Evolutionary conservation across 2,888 invertebrate genomes (phyloP).

Genomic region (Celastrina argiolus): DNA sequence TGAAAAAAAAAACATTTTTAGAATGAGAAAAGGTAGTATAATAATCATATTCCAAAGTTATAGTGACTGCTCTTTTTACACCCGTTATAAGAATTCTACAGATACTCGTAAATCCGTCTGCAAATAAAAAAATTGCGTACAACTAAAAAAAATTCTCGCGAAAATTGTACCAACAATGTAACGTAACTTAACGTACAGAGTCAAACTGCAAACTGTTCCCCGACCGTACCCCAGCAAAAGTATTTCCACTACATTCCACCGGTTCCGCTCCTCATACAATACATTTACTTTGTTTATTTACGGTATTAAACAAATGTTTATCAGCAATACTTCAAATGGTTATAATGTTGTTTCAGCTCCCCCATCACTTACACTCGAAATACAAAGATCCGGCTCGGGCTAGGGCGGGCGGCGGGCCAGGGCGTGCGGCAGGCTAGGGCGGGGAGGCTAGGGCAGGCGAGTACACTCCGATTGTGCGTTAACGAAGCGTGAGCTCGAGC

Average conservation of each 20-base stretch:
- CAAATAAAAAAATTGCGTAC: no score
- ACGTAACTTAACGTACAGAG: no score
- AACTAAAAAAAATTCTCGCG: no score
- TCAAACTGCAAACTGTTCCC: no score
- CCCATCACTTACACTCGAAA: slow-evolving; percentile 13
- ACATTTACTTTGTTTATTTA: background rate
- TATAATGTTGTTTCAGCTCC: slow-evolving; percentile 2
- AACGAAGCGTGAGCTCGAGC: slow-evolving; percentile 44
- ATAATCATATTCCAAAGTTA: no score
- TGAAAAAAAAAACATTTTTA: no score
- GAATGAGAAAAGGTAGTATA: no score
- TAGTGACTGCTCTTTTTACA: no score
- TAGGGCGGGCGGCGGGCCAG: background rate
- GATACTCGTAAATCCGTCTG: no score
- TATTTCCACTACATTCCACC: background rate
- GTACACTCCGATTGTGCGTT: slow-evolving; percentile 40
- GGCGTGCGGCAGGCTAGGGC: background rate
- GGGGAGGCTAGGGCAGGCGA: background rate
- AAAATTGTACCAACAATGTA: no score
- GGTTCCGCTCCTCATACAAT: background rate
- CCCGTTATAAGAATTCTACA: no score
- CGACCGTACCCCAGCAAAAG: background rate
- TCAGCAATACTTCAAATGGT: slow-evolving; percentile 16
- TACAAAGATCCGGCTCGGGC: slow-evolving; percentile 5
- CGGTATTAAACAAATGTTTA: background rate